A percentile compares a stretch with the other conserved stretches of the same genome.
phyloP scores from a whole-genome alignment of 2,797 vertebrate genomes.

The Microhierax caerulescens region DNA sequence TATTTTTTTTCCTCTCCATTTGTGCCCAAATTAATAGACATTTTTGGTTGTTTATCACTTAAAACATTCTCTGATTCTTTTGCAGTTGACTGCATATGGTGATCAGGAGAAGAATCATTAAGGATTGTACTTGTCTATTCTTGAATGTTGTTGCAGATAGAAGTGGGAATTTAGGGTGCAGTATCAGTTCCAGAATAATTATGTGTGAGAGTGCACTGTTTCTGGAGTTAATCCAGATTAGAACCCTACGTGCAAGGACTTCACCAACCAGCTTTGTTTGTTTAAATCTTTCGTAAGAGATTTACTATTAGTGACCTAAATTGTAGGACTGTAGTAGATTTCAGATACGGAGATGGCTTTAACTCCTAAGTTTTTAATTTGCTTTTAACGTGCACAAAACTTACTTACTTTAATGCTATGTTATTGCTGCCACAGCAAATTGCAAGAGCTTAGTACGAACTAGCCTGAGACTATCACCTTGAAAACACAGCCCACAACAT shows the following conservation, averaged over 20 bases:
- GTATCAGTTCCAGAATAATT: not conserved
- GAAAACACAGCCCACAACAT: not conserved
- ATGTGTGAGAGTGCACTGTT: not conserved
- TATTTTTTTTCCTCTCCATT: not conserved
- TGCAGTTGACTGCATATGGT: not conserved
- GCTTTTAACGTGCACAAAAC: not conserved
- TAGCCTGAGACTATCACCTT: not conserved
- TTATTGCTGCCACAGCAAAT: not conserved
- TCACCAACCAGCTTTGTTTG: not conserved
- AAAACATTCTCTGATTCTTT: not conserved
- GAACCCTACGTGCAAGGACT: not conserved
- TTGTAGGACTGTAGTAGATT: not conserved
- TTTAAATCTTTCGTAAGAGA: not conserved
- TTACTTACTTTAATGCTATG: not conserved
- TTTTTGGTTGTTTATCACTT: not conserved
- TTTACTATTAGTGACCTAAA: not conserved
- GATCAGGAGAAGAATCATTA: not conserved
- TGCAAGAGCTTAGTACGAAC: not conserved
- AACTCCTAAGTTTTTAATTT: not conserved
- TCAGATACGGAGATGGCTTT: not conserved
- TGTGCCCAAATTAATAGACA: not conserved
- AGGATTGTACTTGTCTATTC: not conserved
- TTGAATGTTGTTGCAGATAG: not conserved
- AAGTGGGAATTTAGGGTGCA: not conserved
- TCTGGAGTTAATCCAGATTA: not conserved